Evolutionary conservation across 2,113 vertebrate genomes (phyloP).

Genomic region (Greenwoodochromis staneri): DNA sequence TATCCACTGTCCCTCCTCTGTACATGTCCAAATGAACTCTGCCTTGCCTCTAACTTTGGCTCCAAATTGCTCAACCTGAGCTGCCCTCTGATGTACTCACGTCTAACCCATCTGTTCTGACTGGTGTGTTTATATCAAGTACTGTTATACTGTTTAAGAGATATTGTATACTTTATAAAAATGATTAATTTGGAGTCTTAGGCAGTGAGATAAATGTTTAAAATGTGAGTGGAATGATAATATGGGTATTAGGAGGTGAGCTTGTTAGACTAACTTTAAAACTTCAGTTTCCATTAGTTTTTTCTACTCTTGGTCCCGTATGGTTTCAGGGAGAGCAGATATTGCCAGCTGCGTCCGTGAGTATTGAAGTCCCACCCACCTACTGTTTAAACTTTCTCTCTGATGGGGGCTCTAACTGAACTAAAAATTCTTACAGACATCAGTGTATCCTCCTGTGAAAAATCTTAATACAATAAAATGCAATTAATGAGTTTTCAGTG

Average conservation of each 20-base stretch:
- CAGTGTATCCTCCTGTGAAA: not conserved
- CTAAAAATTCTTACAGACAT: not conserved
- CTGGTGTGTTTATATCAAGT: not conserved
- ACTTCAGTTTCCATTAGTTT: not conserved
- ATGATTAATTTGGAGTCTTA: not conserved
- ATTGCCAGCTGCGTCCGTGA: not conserved
- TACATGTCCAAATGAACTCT: not conserved
- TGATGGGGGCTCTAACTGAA: not conserved
- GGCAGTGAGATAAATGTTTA: not conserved
- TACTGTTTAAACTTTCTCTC: not conserved
- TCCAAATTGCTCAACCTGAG: not conserved
- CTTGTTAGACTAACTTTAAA: not conserved
- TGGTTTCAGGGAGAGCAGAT: not conserved
- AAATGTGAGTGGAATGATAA: not conserved
- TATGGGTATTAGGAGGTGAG: not conserved
- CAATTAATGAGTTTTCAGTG: not conserved
- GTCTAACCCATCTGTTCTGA: not conserved
- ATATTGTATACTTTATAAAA: not conserved
- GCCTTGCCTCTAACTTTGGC: not conserved
- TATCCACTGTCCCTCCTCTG: not conserved
- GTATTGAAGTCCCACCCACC: not conserved
- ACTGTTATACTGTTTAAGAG: not conserved
- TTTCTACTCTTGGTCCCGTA: not conserved
- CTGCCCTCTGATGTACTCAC: not conserved
- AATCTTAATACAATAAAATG: not conserved